Evolutionary conservation across 2,797 vertebrate species (phyloP).

Genomic region (Tenualosa thibaudeaui): DNA sequence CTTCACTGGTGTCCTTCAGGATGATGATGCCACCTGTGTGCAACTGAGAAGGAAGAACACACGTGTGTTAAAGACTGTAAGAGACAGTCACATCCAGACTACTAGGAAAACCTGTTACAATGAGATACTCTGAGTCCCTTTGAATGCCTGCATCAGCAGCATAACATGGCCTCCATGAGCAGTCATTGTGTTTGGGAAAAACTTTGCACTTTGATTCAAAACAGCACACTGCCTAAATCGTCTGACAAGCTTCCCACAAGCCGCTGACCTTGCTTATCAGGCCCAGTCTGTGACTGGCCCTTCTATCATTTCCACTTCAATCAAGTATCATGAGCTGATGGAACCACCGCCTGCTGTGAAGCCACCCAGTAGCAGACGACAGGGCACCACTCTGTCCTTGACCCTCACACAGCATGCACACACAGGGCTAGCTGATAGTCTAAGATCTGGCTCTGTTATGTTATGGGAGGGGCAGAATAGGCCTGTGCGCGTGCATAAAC

Average conservation of each 20-base stretch:
- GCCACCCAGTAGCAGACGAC: background rate
- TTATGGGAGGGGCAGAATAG: background rate
- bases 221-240: background rate
- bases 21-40: conserved; percentile 97
- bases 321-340: background rate
- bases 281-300: background rate
- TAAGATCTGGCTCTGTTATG: background rate
- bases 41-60: conserved; percentile 72
- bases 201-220: background rate
- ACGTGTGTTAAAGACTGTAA: background rate
- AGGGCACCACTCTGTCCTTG: background rate
- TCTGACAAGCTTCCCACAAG: background rate
- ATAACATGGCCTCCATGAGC: background rate
- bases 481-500: background rate
- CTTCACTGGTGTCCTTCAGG: conserved; percentile 94
- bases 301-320: background rate
- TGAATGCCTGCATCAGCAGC: background rate
- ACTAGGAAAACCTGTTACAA: too few relatives aligned
- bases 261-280: background rate
- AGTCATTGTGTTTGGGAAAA: background rate
- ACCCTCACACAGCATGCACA: background rate
- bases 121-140: background rate
- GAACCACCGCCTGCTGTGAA: background rate
- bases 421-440: background rate
- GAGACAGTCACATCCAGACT: too few relatives aligned